A percentile compares a stretch with the other conserved stretches of the same genome.
Conservation (phyloP, 2,113 vertebrate genomes). For the Cyanistes caeruleus region DNA sequence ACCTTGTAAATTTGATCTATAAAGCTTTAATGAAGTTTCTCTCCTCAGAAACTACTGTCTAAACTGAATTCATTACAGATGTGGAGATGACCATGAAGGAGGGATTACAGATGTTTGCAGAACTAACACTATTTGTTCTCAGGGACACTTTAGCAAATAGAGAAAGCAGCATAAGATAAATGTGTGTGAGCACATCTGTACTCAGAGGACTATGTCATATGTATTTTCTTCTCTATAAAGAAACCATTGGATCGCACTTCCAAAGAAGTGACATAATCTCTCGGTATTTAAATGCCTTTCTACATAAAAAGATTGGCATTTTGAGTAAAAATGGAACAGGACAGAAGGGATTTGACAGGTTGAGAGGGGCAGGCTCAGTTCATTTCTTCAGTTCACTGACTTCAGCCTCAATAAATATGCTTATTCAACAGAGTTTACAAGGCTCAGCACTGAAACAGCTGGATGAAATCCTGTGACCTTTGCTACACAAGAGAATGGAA, state of each 20-base stretch:
- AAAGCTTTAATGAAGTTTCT: background rate
- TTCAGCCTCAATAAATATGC: slow-evolving; percentile 24
- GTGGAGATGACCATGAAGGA: background rate
- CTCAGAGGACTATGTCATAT: background rate
- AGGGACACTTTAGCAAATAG: background rate
- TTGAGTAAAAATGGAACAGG: background rate
- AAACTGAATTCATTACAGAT: background rate
- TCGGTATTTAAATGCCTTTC: background rate
- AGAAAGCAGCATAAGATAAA: background rate
- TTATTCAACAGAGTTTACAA: slow-evolving; percentile 39
- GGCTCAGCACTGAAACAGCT: slow-evolving; percentile 5
- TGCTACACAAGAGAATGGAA: background rate
- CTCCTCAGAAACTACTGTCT: background rate
- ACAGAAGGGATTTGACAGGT: background rate
- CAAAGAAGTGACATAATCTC: background rate
- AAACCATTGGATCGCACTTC: background rate
- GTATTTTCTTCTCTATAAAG: background rate
- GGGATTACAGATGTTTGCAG: background rate
- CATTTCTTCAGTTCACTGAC: background rate
- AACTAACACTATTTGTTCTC: background rate
- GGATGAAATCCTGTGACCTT: slow-evolving; percentile 32
- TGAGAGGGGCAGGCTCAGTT: background rate
- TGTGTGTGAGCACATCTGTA: rapidly evolving
- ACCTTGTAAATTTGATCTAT: background rate
- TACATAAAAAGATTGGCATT: background rate